These are phyloP conservation scores for Centrocercus urophasianus DNA, from an alignment of 2,113 vertebrate genomes.

Conservation along the genomic window DNA sequence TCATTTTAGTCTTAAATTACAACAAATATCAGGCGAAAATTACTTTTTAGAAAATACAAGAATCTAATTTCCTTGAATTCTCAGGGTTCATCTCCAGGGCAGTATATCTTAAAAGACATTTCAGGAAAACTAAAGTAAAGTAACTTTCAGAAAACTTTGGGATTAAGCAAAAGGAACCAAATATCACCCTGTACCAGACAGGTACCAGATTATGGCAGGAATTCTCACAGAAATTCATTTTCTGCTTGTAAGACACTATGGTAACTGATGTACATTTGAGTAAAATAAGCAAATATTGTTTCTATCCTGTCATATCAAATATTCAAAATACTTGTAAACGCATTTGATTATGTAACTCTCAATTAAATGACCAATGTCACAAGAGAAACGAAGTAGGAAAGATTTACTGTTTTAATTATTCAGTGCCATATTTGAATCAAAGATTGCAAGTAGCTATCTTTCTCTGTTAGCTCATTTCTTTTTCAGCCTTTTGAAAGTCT, in stretches of 20 bases:
- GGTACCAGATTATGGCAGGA: accelerated
- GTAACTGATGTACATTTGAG: not conserved
- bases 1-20: constrained; percentile 21
- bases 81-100: not conserved
- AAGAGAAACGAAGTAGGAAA: not conserved
- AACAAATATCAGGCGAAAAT: constrained; percentile 31
- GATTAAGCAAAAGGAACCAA: not conserved
- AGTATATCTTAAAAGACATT: not conserved
- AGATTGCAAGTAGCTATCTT: not conserved
- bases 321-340: not conserved
- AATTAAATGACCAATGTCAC: not conserved
- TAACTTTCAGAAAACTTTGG: not conserved
- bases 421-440: not conserved
- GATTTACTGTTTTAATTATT: not conserved
- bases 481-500: not conserved
- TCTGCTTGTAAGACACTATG: not conserved
- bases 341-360: not conserved
- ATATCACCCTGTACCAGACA: not conserved
- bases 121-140: not conserved
- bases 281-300: not conserved
- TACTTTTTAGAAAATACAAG: constrained; percentile 13
- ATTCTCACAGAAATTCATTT: not conserved
- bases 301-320: not conserved
- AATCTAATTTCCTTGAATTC: constrained; percentile 16
- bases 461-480: not conserved